A percentile compares a stretch with the other conserved stretches of the same genome.
Evolutionary conservation across 2,797 vertebrate species (phyloP).

Genomic region (Molossus molossus): DNA sequence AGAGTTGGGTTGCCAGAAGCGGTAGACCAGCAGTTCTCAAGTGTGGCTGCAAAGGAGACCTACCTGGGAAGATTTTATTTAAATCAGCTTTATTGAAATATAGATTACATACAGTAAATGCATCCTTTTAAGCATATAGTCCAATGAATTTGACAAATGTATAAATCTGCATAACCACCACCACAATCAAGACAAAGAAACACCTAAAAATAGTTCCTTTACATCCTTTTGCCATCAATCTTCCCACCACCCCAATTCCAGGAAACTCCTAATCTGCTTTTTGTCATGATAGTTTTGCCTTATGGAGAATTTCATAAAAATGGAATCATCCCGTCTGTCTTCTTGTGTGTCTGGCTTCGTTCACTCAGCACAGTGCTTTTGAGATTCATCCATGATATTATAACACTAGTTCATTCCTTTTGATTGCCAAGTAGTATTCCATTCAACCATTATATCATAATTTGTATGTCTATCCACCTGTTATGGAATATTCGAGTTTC

Average conservation of each 20-base stretch:
- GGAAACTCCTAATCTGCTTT: not conserved
- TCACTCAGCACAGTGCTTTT: not conserved
- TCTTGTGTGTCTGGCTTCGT: not conserved
- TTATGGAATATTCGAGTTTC: not conserved
- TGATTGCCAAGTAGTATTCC: not conserved
- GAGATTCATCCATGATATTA: not conserved
- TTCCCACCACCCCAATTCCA: not conserved
- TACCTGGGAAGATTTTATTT: not conserved
- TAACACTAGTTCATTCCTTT: not conserved
- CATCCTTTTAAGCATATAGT: not conserved
- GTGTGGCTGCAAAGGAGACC: not conserved
- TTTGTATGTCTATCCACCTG: not conserved
- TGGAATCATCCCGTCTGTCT: not conserved
- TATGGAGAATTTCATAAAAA: constrained; percentile 18
- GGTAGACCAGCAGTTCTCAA: not conserved
- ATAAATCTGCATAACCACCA: not conserved
- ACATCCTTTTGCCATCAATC: not conserved
- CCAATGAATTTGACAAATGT: not conserved
- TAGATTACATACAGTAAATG: not conserved
- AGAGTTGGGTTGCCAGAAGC: not conserved
- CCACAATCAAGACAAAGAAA: not conserved
- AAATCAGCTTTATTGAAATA: not conserved
- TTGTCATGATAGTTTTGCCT: not conserved
- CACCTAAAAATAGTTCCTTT: not conserved
- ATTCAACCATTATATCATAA: not conserved